Base-by-base conservation (phyloP, 2,797 vertebrate species). In the Champsocephalus esox region DNA sequence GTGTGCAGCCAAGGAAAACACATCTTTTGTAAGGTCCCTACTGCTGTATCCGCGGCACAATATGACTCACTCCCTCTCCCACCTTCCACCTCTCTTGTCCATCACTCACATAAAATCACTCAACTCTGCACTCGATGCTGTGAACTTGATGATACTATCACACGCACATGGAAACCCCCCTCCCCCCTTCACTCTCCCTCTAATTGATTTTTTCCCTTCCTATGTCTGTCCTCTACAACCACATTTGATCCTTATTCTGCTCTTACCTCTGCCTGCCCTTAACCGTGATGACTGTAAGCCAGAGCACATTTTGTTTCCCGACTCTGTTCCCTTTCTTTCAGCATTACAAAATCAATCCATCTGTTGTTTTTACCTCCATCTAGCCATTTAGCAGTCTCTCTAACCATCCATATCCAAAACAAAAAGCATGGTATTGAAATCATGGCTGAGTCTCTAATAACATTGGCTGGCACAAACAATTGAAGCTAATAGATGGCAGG, bases 201-300 rank as follows among this genome's bases (percentile, higher is more conserved):
- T 8, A 80, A 92, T 88, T 89, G 88, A 89, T 89, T 91, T 88
- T 80, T 72, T 77, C 66, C 87, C 75, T 77, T 38, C 34, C 81
- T 60, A 14, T 70, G 48, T 46, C 45, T 48, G 73, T 87, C 86
- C 83, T 83, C 73, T 60, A 66, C 82, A 75, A 66, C 59, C 75
- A 68, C 83, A 81, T 86, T 73, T 83, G 75, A 87, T 89, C 84
- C 72, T 80, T 24, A 67, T 71, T 77, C 72, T 48, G 21, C 58
- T 66, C 58, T 70, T 80, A 28, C 65, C 77, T 70, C 79, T 52
- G 64, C 63, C 55, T 74, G 58, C 67, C 73, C 63, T 77, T 74
- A 82, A 86, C 77, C 67, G 61, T 5, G 55, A 73, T 51, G 72
- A 79, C 81, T 81, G 55, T 77, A 83, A 81, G 76, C 72, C 56